These are phyloP conservation scores for Dromococcyx pavoninus DNA, from an alignment of 2,797 vertebrate genomes.

Conservation along the genomic window DNA sequence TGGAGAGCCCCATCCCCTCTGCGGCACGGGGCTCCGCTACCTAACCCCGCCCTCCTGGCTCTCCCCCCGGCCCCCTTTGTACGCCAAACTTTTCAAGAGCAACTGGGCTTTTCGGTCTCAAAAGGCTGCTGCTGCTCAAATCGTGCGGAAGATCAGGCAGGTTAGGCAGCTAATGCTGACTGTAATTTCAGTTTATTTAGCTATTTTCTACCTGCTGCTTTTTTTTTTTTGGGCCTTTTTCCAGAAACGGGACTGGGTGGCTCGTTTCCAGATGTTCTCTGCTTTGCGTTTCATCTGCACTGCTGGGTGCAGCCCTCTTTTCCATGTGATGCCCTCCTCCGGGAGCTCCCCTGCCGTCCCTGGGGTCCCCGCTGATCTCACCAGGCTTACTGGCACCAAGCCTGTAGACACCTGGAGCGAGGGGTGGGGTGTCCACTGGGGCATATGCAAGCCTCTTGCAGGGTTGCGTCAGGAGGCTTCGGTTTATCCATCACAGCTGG, in stretches of 20 bases:
- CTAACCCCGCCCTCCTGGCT: too few species aligned
- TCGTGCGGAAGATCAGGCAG: background rate
- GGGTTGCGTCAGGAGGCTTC: background rate
- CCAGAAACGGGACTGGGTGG: background rate
- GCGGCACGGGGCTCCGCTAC: background rate
- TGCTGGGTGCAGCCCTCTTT: background rate
- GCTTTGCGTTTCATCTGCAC: background rate
- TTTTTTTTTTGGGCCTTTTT: background rate
- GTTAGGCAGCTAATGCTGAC: background rate
- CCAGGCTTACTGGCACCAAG: fast-evolving
- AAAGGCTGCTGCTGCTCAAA: background rate
- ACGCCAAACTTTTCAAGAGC: background rate
- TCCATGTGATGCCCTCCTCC: too few species aligned
- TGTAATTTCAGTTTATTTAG: background rate
- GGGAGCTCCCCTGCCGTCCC: background rate
- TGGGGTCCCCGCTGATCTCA: fast-evolving
- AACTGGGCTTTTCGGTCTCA: background rate
- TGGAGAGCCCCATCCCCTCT: background rate
- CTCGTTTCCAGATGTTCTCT: background rate
- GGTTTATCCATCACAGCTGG: background rate
- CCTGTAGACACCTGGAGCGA: background rate
- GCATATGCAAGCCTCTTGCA: background rate
- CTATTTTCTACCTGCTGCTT: background rate
- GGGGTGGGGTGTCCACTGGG: too few species aligned
- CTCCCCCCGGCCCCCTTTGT: background rate